Conservation (phyloP, 2,797 vertebrate species). For the Orientallactaga sibirica region DNA sequence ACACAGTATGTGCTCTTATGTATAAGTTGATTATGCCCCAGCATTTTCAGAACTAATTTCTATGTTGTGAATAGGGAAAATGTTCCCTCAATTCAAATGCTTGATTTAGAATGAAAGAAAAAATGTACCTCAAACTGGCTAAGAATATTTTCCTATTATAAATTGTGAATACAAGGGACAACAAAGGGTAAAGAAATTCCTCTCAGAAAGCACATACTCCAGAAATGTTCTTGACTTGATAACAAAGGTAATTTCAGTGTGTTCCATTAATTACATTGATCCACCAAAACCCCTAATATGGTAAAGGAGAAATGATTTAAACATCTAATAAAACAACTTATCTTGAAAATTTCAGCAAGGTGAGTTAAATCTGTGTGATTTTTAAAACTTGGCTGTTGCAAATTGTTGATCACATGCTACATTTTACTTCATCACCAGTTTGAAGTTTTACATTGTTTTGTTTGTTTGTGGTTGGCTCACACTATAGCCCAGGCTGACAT, state of each 20-base stretch:
- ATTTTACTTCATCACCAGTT: neutral
- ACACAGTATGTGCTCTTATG: neutral
- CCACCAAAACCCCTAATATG: neutral
- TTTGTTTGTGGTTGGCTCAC: neutral
- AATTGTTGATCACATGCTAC: conserved; percentile 3
- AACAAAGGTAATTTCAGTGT: neutral
- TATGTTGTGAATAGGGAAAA: neutral
- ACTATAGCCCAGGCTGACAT: no score
- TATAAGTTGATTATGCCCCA: neutral
- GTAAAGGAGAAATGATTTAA: neutral
- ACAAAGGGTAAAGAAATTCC: conserved; percentile 45
- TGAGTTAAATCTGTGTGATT: conserved; percentile 7
- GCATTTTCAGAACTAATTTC: neutral
- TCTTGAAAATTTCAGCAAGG: conserved; percentile 21
- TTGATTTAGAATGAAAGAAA: conserved; percentile 56
- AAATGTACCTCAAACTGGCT: neutral
- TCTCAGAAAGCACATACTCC: conserved; percentile 38
- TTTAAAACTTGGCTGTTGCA: neutral
- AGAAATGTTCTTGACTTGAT: conserved; percentile 44
- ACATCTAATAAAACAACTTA: neutral
- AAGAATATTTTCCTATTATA: conserved; percentile 22
- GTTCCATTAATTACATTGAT: conserved; percentile 7
- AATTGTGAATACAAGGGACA: conserved; percentile 9
- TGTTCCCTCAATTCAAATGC: conserved; percentile 30
- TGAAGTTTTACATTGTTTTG: neutral